Evolutionary conservation across 1,140 invertebrate species (phyloP), one percentile per base, ranked within the genome.

Genomic region (Centruroides sculpturatus): DNA sequence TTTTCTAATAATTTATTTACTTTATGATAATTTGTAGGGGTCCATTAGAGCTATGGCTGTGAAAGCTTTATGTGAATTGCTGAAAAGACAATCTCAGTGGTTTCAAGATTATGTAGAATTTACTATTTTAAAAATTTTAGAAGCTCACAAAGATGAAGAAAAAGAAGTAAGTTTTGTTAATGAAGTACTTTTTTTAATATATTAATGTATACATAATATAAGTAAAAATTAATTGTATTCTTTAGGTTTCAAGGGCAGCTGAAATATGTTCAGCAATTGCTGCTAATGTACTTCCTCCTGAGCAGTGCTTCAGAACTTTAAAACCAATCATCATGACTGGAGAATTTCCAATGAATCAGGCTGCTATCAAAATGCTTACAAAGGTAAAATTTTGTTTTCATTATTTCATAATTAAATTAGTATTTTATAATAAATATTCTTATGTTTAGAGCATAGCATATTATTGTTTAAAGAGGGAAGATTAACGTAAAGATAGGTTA

Each of bases 321-420:
- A 83, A 85, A 64, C 87, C 90, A 3, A 82, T 95, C 59, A 91
- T 95, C 64, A 82, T 84, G 35, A 90, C 89, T 7, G 85, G 84
- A 68, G 82, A 85, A 36, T 91, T 82, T 76, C 91, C 92, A 1
- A 81, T 86, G 62, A 90, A 91, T 70, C 81, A 92, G 70, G 90
- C 87, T 64, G 91, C 91, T 55, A 86, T 97, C 35, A 96, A 96
- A 79, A 89, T 94, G 79, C 78, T 95, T 57, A 88, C 86, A 0
- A 89, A 90, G 74, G 80, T 93, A 58, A 66, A 34, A 23, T 53
- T 36, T 3, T 23, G 23, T 23, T 23, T 23, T 23, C 2, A 23
- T 23, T 23, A 23, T 23, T 23, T 23, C 23, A 23, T 23, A 23
- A 23, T 23, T 23, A 23, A 23, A 23, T 23, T 1, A 23, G 23